Evolutionary conservation across 2,888 invertebrate species (phyloP).

Genomic region (Eurytoma adleriae): DNA sequence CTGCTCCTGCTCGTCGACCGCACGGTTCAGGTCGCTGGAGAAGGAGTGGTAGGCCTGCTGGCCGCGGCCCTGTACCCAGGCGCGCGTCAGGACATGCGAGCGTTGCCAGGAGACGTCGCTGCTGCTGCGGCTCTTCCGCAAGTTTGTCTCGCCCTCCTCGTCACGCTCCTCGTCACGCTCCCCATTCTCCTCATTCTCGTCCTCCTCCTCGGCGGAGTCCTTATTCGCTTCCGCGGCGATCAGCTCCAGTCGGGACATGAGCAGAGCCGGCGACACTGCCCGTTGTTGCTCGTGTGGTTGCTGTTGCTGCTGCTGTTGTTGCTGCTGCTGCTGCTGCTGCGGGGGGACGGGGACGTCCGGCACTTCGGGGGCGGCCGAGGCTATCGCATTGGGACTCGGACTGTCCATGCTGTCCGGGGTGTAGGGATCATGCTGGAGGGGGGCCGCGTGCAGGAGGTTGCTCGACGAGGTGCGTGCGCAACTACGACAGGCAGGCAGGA

Average conservation of each 20-base stretch:
- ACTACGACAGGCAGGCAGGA: conserved; percentile 72
- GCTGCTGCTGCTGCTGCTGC: neutral
- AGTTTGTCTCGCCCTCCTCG: conserved; percentile 44
- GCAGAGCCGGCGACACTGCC: conserved; percentile 71
- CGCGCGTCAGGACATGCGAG: conserved; percentile 65
- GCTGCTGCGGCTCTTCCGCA: conserved; percentile 67
- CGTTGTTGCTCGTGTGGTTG: conserved; percentile 54
- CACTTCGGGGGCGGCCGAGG: conserved; percentile 57
- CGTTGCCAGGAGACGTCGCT: conserved; percentile 72
- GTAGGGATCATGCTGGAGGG: conserved; percentile 83
- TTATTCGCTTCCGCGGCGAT: conserved; percentile 58
- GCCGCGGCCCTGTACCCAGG: conserved; percentile 67
- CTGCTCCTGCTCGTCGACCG: conserved; percentile 46
- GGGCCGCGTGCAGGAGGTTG: conserved; percentile 78
- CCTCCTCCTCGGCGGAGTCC: conserved; percentile 35
- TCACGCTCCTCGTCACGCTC: neutral
- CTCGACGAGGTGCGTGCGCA: conserved; percentile 47
- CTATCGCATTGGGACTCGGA: conserved; percentile 79
- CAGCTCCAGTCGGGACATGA: conserved; percentile 71
- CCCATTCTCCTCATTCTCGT: conserved; percentile 30
- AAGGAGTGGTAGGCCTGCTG: conserved; percentile 66
- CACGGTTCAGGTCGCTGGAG: conserved; percentile 30
- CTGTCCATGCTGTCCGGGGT: conserved; percentile 91
- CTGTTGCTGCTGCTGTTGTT: neutral
- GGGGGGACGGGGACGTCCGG: neutral